These are phyloP conservation scores for Psilopsiagon aurifrons DNA, from an alignment of 2,113 vertebrate species.

Conservation along the genomic window DNA sequence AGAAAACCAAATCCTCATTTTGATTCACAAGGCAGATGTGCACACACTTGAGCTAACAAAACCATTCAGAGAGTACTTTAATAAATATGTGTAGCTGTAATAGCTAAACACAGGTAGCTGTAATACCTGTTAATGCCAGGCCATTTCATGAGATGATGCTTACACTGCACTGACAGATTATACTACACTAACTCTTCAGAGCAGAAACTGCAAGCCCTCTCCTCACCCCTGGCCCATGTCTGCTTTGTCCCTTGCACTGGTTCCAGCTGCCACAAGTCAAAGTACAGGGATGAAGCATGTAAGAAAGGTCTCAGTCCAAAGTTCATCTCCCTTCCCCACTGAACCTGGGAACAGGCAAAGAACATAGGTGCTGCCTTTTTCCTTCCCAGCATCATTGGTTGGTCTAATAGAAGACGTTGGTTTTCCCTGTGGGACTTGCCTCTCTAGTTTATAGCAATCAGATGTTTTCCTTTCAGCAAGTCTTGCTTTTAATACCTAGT, in stretches of 20 bases:
- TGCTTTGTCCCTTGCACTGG: not conserved
- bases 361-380: not conserved
- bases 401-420: not conserved
- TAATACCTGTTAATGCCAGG: not conserved
- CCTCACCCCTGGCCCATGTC: rapidly evolving
- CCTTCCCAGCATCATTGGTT: not conserved
- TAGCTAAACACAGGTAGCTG: not conserved
- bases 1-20: conserved; percentile 33
- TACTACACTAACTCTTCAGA: not conserved
- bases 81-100: not conserved
- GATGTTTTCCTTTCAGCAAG: not conserved
- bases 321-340: not conserved
- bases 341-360: not conserved
- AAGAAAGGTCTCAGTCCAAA: not conserved
- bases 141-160: not conserved
- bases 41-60: not conserved
- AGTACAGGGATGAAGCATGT: not conserved
- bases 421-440: not conserved
- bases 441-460: not conserved
- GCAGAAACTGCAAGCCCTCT: not conserved
- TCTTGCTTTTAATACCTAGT: not conserved
- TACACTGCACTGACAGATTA: not conserved
- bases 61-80: not conserved
- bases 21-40: not conserved
- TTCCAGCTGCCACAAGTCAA: not conserved